phyloP scores from a whole-genome alignment of 2,888 invertebrate species.

The Glyphotaelius pellucidus region DNA sequence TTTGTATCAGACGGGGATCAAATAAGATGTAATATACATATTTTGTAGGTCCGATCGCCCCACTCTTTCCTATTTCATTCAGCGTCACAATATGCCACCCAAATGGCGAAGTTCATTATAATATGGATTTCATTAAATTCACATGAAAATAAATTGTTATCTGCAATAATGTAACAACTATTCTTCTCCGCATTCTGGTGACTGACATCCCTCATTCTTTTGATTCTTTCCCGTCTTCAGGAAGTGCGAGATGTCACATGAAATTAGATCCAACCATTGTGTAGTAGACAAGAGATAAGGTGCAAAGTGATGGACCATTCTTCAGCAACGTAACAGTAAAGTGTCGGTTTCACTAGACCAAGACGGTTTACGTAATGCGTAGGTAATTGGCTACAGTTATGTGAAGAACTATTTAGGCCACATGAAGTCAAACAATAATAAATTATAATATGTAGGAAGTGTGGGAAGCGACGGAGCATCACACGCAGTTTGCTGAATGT shows the following conservation, averaged over 20 bases:
- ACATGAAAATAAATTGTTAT: not conserved
- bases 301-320: not conserved
- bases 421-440: not conserved
- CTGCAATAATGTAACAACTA: not conserved
- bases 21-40: too few species aligned
- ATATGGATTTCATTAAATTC: not conserved
- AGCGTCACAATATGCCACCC: not conserved
- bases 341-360: not conserved
- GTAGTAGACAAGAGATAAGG: not conserved
- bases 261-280: not conserved
- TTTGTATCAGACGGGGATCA: too few species aligned
- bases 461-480: not conserved
- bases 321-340: not conserved
- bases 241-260: not conserved
- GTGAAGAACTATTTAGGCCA: not conserved
- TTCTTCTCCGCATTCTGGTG: not conserved
- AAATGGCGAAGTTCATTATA: not conserved
- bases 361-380: conserved; percentile 2
- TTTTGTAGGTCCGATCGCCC: not conserved
- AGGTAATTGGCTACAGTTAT: not conserved
- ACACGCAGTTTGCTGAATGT: not conserved
- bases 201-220: not conserved
- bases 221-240: not conserved
- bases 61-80: not conserved
- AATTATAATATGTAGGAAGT: not conserved